Percentiles rank a stretch among this genome's conserved stretches.
phyloP scores from a whole-genome alignment of 2,888 invertebrate species.

The Gonocerus acuteangulatus region DNA sequence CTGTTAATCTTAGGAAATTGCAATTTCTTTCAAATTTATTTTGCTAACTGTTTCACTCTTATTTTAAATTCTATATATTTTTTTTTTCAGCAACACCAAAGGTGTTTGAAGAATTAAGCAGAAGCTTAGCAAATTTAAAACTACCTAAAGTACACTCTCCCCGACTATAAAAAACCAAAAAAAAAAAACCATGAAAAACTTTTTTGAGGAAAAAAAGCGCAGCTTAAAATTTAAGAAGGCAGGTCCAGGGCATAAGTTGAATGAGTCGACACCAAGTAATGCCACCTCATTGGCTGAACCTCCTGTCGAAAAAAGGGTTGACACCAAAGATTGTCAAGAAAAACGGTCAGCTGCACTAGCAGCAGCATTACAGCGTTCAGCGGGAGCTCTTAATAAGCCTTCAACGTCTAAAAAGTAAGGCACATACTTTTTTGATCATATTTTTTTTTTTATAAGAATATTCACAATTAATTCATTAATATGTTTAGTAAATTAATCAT shows the following conservation, averaged over 20 bases:
- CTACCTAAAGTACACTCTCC: constrained; percentile 9
- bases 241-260: constrained; percentile 1
- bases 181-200: constrained; percentile 12
- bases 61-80: too few species aligned
- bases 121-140: constrained; percentile 11
- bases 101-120: constrained; percentile 6
- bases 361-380: constrained; percentile 8
- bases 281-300: neutral
- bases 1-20: too few species aligned
- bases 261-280: neutral
- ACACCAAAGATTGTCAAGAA: neutral
- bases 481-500: too few species aligned
- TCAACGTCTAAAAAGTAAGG: too few species aligned
- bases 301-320: neutral
- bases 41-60: too few species aligned
- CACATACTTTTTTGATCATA: too few species aligned
- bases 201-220: neutral
- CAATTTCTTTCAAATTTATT: too few species aligned
- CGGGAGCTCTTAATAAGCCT: neutral
- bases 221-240: constrained; percentile 1
- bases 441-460: too few species aligned
- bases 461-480: too few species aligned
- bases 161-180: neutral
- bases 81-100: constrained; percentile 3
- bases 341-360: neutral